phyloP scores from a whole-genome alignment of 2,888 invertebrate genomes.

The Brenthis ino region DNA sequence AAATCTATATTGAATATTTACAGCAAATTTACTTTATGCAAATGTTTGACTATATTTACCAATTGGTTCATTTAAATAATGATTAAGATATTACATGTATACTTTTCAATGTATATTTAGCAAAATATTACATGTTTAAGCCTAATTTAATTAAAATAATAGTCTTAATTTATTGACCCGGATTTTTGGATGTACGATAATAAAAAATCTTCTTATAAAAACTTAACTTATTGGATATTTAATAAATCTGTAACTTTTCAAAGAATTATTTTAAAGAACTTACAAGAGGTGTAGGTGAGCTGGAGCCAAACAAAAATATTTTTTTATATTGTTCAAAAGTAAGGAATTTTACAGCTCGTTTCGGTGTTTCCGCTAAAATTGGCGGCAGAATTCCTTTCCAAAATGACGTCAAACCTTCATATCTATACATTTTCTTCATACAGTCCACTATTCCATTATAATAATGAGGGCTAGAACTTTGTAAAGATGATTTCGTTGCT shows the following conservation, averaged over 20 bases:
- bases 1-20: constrained; percentile 12
- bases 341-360: constrained; percentile 96
- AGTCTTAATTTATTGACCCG: no score
- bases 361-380: constrained; percentile 96
- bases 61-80: no score
- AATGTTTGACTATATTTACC: neutral
- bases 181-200: no score
- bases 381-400: constrained; percentile 98
- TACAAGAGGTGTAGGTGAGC: constrained; percentile 89
- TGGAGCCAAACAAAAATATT: constrained; percentile 90
- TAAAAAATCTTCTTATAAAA: no score
- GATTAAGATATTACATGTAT: no score
- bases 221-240: no score
- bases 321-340: constrained; percentile 97
- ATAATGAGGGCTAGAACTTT: constrained; percentile 78
- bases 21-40: neutral
- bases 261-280: constrained; percentile 48
- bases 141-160: no score
- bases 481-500: constrained; percentile 50
- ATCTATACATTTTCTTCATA: constrained; percentile 92
- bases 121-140: no score
- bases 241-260: no score
- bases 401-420: constrained; percentile 92
- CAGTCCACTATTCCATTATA: constrained; percentile 93
- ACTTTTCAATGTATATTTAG: no score